phyloP scores from a whole-genome alignment of 1,140 invertebrate species.

The Octopus sinensis region DNA sequence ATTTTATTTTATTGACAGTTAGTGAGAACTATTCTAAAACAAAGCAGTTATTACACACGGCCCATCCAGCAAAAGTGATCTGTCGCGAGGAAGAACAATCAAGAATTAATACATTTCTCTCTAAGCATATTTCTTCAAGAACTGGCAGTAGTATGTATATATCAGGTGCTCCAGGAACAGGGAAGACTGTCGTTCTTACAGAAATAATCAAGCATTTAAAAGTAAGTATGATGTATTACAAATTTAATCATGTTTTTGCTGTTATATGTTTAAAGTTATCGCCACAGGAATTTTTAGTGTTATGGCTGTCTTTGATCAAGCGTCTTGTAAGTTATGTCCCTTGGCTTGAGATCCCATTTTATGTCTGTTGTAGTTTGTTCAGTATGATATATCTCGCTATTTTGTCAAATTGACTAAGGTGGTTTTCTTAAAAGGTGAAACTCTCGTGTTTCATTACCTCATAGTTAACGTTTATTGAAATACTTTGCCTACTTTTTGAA shows the following conservation, averaged over 20 bases:
- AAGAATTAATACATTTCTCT: conserved; percentile 71
- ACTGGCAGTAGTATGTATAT: conserved; percentile 83
- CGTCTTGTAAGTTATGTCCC: too few relatives aligned
- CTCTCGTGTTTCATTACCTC: too few relatives aligned
- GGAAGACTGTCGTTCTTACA: conserved; percentile 85
- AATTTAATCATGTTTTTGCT: not conserved
- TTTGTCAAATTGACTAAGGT: too few relatives aligned
- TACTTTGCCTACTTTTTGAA: too few relatives aligned
- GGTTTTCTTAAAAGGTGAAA: too few relatives aligned
- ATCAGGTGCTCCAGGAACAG: conserved; percentile 92
- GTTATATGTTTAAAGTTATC: too few relatives aligned
- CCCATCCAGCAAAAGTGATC: conserved; percentile 67
- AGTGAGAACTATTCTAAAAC: conserved; percentile 45
- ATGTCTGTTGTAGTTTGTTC: too few relatives aligned
- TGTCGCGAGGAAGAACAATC: conserved; percentile 76
- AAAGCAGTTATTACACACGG: conserved; percentile 69
- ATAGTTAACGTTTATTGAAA: too few relatives aligned
- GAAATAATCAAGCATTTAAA: conserved; percentile 65
- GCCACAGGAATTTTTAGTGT: too few relatives aligned
- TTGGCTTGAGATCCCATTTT: too few relatives aligned
- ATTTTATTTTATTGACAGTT: conserved; percentile 21
- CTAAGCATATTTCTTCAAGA: conserved; percentile 65
- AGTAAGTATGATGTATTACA: conserved; percentile 26
- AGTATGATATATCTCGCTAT: too few relatives aligned
- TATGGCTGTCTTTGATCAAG: too few relatives aligned